Base-by-base conservation (phyloP, 2,888 invertebrate species). In the Eilema griseolum region DNA sequence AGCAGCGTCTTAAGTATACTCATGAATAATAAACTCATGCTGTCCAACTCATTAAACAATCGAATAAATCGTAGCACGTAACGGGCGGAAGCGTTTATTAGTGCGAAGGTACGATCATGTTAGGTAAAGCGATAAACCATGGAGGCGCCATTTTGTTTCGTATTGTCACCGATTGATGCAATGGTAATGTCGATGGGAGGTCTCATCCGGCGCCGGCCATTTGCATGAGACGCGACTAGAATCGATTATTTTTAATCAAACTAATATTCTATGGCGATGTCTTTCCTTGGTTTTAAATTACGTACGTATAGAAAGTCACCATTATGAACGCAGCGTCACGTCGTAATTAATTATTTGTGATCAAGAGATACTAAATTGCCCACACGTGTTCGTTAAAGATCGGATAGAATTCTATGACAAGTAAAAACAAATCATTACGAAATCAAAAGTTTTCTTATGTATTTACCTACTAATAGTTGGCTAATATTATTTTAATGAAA, bases 171-270 rank as follows among this genome's bases (percentile, higher is more conserved):
- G 87, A 82, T 74, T 78, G 83, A 89, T 89, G 90, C 90, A 89
- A 86, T 84, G 83, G 85, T 87, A 88, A 87, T 90, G 92, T 89
- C 88, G 82, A 88, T 93, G 95, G 93, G 94, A 92, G 95, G 95
- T 94, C 92, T 66, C 88, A 90, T 94, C 95, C 95, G 95, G 95
- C 95, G 95, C 95, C 95, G 90, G 89, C 82, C 93, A 94, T 95
- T 94, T 93, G 90, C 93, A 94, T 94, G 86, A 85, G 80, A 93
- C 95, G 93, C 90, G 92, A 87, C 87, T 71, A 80, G 94, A 92
- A 94, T 94, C 88, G 83, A 92, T 92, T 89, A 86, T 86, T 88
- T 86, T 82, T 86, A 84, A 82, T 81, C 75, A 80, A 85, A 85
- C 72, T 78, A 83, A 85, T 83, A 80, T 80, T 81, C 76, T 67